Percentiles rank a stretch among this genome's conserved stretches.
These are phyloP conservation scores for Poecilobothrus nobilitatus DNA, from an alignment of 2,888 invertebrate species.

Conservation along the genomic window DNA sequence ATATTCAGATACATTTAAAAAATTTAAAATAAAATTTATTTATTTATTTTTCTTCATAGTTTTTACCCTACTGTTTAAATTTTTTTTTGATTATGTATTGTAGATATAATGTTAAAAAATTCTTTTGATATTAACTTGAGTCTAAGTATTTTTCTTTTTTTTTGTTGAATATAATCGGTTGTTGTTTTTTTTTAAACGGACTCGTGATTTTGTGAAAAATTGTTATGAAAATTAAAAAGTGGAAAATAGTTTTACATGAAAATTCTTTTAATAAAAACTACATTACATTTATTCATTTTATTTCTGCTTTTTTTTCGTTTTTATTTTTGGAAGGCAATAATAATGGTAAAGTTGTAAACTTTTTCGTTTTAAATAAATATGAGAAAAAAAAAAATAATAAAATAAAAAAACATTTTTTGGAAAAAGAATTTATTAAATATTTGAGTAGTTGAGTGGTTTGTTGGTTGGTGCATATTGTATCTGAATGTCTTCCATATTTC, in stretches of 20 bases:
- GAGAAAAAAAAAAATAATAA: not conserved
- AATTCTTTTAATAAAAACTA: not conserved
- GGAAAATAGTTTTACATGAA: conserved; percentile 3
- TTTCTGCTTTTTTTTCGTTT: not conserved
- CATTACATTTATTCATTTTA: not conserved
- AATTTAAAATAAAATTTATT: too few species aligned
- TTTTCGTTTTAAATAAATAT: not conserved
- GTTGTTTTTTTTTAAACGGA: not conserved
- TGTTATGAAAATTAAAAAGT: conserved; percentile 5
- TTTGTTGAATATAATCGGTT: not conserved
- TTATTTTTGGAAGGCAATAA: not conserved
- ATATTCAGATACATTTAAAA: too few species aligned
- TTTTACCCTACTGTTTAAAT: too few species aligned
- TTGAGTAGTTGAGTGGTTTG: not conserved
- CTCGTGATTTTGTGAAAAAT: conserved; percentile 1
- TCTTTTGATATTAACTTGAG: too few species aligned
- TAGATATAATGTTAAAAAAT: too few species aligned
- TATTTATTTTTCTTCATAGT: too few species aligned
- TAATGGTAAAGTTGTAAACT: not conserved
- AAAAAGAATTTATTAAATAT: not conserved
- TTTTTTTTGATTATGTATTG: too few species aligned
- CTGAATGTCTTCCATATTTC: too few species aligned
- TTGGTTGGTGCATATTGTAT: not conserved
- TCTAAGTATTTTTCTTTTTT: not conserved
- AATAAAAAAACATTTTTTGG: not conserved